Conservation (phyloP, 2,888 invertebrate genomes). For the Margaritifera margaritifera region DNA sequence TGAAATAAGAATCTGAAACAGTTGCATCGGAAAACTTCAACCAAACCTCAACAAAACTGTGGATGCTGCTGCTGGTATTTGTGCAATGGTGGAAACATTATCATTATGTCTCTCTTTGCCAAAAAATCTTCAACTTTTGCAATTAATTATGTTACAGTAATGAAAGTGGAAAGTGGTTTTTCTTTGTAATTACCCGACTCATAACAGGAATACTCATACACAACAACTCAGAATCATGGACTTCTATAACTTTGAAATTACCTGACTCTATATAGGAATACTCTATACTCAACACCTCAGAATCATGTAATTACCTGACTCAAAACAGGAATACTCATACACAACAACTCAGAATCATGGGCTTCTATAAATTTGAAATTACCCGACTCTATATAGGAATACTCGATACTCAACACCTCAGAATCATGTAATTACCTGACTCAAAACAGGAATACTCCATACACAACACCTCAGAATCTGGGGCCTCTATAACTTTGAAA, state of each 20-base stretch:
- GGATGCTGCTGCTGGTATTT: no score
- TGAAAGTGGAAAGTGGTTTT: not conserved
- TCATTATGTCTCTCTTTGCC: no score
- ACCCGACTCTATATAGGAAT: not conserved
- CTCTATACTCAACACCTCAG: not conserved
- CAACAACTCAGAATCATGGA: not conserved
- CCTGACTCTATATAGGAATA: not conserved
- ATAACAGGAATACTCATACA: not conserved
- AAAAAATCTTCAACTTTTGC: no score
- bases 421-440: constrained; percentile 15
- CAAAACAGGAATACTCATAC: constrained; percentile 77
- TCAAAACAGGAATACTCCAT: constrained; percentile 84
- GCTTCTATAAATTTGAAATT: constrained; percentile 82
- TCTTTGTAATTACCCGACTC: not conserved
- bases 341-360: constrained; percentile 96
- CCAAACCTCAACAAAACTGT: no score
- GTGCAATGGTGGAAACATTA: no score
- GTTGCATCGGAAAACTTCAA: no score
- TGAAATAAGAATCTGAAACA: no score
- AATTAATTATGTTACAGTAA: no score
- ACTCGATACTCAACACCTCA: no score
- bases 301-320: not conserved
- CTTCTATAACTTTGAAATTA: not conserved
- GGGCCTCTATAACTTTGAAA: constrained; percentile 89
- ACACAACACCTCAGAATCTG: constrained; percentile 96